These are phyloP conservation scores for Ophioderma brevispina DNA, from an alignment of 35 echinoderm and acorn worm genomes.

Conservation along the genomic window DNA sequence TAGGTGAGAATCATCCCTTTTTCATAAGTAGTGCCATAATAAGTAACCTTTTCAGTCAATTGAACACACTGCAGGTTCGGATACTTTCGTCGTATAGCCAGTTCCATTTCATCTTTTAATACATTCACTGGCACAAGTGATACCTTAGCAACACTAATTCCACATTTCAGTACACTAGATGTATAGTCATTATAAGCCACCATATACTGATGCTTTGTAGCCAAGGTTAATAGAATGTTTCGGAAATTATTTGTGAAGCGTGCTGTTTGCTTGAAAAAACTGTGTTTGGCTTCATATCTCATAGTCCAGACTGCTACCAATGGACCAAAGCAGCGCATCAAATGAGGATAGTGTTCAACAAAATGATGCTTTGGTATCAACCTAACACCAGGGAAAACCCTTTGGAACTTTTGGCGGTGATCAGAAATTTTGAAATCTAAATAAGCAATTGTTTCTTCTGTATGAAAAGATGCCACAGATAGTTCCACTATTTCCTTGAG, in stretches of 20 bases:
- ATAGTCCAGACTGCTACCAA: slow-evolving; percentile 58
- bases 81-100: slow-evolving; percentile 35
- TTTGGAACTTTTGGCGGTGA: slow-evolving; percentile 30
- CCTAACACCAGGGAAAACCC: slow-evolving; percentile 29
- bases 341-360: slow-evolving; percentile 44
- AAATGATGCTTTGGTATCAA: slow-evolving; percentile 68
- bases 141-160: slow-evolving; percentile 11
- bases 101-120: slow-evolving; percentile 32
- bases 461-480: slow-evolving; percentile 45
- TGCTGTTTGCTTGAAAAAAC: slow-evolving; percentile 49
- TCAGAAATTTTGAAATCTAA: slow-evolving; percentile 60
- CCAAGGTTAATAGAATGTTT: slow-evolving; percentile 56
- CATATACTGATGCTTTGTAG: slow-evolving; percentile 56
- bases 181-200: slow-evolving; percentile 11
- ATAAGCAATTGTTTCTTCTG: slow-evolving; percentile 40
- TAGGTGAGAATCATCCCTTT: slow-evolving; percentile 43
- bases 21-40: slow-evolving; percentile 37
- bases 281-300: slow-evolving; percentile 64
- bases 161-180: not conserved
- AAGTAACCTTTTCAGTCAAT: slow-evolving; percentile 33
- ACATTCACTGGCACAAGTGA: slow-evolving; percentile 24
- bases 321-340: slow-evolving; percentile 46
- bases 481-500: slow-evolving; percentile 74
- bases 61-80: slow-evolving; percentile 33
- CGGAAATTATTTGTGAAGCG: slow-evolving; percentile 58